Evolutionary conservation across 1,140 invertebrate genomes (phyloP).

Genomic region (Branchinecta lindahli): DNA sequence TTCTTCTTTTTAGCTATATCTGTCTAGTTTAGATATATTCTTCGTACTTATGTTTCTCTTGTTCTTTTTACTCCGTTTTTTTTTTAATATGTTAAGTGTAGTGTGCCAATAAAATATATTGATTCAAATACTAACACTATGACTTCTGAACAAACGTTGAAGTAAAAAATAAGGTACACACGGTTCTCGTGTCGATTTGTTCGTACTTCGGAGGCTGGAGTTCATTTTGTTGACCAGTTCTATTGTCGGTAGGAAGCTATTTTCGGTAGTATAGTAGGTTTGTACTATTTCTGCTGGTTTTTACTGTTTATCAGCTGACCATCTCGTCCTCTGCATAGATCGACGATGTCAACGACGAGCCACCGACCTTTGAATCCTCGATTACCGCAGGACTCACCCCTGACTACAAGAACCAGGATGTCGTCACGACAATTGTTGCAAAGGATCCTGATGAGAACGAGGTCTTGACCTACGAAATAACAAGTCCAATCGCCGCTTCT

Average conservation of each 20-base stretch:
- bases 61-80: neutral
- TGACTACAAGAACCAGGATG: neutral
- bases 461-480: neutral
- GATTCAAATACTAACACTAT: no score
- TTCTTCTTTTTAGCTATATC: constrained; percentile 3
- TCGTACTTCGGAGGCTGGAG: no score
- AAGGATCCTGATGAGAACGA: neutral
- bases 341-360: neutral
- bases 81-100: neutral
- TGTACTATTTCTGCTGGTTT: no score
- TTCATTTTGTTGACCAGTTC: no score
- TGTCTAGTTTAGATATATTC: neutral
- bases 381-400: neutral
- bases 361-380: neutral
- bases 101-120: no score
- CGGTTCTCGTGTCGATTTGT: no score
- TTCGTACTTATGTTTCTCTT: neutral
- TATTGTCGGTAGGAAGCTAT: no score
- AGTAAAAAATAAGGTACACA: no score
- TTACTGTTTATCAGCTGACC: no score
- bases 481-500: neutral
- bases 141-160: no score
- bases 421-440: neutral
- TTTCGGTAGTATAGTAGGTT: no score
- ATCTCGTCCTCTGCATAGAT: neutral